Evolutionary conservation across 1,140 invertebrate genomes (phyloP).

Genomic region (Chrysomallon squamiferum): DNA sequence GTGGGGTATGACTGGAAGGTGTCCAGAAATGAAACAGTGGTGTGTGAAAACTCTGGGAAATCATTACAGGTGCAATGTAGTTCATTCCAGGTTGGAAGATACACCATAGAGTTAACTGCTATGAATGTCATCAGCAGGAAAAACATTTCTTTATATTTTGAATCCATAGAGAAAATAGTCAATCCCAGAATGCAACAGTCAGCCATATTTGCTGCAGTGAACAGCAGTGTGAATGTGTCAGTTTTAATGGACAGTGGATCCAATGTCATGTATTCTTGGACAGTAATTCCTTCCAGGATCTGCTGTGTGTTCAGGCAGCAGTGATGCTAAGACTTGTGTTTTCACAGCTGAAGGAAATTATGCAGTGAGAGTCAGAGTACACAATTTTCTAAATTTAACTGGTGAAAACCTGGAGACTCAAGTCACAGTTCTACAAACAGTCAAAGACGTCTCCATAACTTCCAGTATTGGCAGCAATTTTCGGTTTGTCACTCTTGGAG

Average conservation of each 20-base stretch:
- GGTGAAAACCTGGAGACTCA: no score
- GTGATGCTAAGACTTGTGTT: no score
- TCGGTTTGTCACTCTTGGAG: background rate
- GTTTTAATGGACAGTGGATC: background rate
- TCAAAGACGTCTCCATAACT: background rate
- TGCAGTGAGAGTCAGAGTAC: no score
- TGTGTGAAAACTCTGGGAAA: background rate
- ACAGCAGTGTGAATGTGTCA: background rate
- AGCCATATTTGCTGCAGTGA: background rate
- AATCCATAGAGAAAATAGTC: conserved; percentile 26
- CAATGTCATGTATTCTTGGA: no score
- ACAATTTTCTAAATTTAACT: no score
- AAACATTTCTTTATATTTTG: conserved; percentile 11
- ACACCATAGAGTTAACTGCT: conserved; percentile 31
- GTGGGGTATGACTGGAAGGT: conserved; percentile 29
- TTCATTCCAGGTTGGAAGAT: conserved; percentile 22
- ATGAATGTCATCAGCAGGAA: conserved; percentile 28
- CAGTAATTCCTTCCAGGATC: no score
- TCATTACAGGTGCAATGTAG: conserved; percentile 1
- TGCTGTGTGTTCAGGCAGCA: no score
- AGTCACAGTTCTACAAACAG: background rate
- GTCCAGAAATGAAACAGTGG: background rate
- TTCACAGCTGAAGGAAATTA: no score
- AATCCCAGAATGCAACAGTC: conserved; percentile 13
- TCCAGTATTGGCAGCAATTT: background rate